Base-by-base conservation (phyloP, 2,113 vertebrate genomes). In the Lonchura striata region DNA sequence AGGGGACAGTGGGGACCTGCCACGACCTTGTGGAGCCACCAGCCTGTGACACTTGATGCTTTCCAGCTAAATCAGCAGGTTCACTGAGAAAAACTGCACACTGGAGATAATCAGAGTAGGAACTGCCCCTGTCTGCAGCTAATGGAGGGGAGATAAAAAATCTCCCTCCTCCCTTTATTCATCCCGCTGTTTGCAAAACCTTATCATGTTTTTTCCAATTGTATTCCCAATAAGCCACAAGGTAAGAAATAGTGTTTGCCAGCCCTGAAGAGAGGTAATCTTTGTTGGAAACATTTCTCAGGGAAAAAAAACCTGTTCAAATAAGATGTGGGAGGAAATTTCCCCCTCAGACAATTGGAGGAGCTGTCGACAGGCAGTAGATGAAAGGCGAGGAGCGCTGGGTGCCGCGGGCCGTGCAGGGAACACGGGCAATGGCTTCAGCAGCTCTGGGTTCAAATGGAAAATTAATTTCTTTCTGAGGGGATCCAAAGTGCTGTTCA, bases 311-410 rank as follows among this genome's bases (percentile, higher is more conserved):
- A 41, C 12, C 54, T 27, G 69, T 68, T 92, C 61, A 46, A 79
- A 85, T 91, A 63, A 85, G 49, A 54, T 6, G 85, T 85, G 90
- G 77, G 93, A 95, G 92, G 95, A 89, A 69, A 87, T 89, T 72
- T 66, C 70, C 82, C 59, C 61, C 27, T n/a, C 21, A 46, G 90
- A 72, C 77, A 92, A 84, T 27, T 0, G 44, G 87, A 90, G 79
- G 68, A 88, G 75, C 19, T 91, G 75, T 63, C 1, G 6, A 66
- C 69, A 84, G 82, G 60, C 72, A 82, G 35, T n/a, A 82, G 83
- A 60, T 59, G 76, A 91, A 88, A 37, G 70, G 52, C 13, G 44
- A 61, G 42, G 12, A 46, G 37, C 0, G 0, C 63, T 52, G 61
- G 52, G 7, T 35, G 76, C 66, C 10, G 10, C 12, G 1, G 6